Conservation (phyloP, 2,797 vertebrate genomes). For the Coreius guichenoti region DNA sequence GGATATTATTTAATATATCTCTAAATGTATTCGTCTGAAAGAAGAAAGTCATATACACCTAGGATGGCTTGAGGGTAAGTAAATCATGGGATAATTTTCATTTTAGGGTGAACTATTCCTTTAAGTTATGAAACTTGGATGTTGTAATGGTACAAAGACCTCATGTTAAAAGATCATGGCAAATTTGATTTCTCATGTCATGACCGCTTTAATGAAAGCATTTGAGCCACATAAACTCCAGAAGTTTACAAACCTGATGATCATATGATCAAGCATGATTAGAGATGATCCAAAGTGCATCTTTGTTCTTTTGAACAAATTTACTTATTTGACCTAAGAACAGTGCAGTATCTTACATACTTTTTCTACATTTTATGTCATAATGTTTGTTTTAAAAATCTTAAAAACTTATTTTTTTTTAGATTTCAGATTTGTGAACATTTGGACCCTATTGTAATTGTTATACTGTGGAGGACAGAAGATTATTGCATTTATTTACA, state of each 20-base stretch:
- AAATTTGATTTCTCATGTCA: neutral
- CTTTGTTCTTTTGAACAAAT: neutral
- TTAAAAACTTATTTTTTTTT: neutral
- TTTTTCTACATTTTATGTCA: neutral
- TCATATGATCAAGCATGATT: neutral
- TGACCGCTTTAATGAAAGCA: neutral
- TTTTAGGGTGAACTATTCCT: too few species aligned
- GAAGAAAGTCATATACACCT: too few species aligned
- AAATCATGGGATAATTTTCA: too few species aligned
- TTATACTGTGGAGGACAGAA: neutral
- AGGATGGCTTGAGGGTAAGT: too few species aligned
- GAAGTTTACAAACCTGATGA: neutral
- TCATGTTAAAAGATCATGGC: neutral
- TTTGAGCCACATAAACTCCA: neutral
- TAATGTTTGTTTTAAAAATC: neutral
- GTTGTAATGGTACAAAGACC: neutral
- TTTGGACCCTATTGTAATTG: neutral
- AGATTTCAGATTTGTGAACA: neutral
- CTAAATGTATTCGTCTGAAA: too few species aligned
- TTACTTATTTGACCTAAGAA: neutral
- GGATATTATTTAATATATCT: too few species aligned
- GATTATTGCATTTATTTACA: neutral
- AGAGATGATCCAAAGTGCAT: neutral
- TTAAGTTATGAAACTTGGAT: neutral
- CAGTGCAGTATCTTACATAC: neutral